phyloP scores from a whole-genome alignment of 2,797 vertebrate genomes.

The Myotis vivesi region DNA sequence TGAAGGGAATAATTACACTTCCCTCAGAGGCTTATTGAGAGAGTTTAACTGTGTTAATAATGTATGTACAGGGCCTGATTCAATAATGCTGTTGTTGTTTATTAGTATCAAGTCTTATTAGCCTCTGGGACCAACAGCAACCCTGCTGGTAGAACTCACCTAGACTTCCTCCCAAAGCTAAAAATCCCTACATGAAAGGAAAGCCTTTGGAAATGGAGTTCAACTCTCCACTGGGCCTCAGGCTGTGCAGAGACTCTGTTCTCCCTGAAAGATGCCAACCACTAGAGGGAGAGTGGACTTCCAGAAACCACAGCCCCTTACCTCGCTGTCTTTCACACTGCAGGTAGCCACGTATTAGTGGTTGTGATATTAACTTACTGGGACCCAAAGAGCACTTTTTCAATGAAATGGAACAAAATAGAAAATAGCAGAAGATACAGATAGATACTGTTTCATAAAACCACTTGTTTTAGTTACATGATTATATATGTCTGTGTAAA shows the following conservation, averaged over 20 bases:
- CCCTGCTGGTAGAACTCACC: background rate
- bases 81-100: background rate
- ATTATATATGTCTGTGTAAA: background rate
- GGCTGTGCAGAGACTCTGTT: background rate
- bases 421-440: background rate
- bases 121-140: background rate
- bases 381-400: background rate
- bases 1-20: background rate
- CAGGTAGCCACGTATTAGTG: background rate
- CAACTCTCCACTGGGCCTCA: background rate
- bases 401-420: background rate
- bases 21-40: background rate
- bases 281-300: constrained; percentile 51
- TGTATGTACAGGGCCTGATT: background rate
- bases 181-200: background rate
- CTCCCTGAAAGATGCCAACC: constrained; percentile 10
- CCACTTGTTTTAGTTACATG: background rate
- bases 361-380: background rate
- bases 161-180: background rate
- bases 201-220: background rate
- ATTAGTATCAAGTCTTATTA: background rate
- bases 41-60: background rate
- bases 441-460: background rate
- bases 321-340: background rate
- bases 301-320: background rate